These are phyloP conservation scores for Lithosia quadra DNA, from an alignment of 2,888 invertebrate genomes.

Conservation along the genomic window DNA sequence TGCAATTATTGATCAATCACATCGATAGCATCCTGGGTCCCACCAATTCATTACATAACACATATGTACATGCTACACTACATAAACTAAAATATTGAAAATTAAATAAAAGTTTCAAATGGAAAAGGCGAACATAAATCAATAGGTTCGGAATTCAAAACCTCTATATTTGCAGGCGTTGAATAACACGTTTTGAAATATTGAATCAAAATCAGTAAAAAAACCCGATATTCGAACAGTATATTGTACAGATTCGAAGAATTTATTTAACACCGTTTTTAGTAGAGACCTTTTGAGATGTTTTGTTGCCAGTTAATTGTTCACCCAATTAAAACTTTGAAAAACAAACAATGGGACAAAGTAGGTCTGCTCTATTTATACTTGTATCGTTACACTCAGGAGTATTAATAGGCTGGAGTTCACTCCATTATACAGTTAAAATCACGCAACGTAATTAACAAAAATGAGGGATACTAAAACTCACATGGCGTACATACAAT, in stretches of 20 bases:
- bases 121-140: not conserved
- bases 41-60: no score
- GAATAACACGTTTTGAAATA: not conserved
- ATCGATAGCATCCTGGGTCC: no score
- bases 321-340: slow-evolving; percentile 78
- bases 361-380: slow-evolving; percentile 41
- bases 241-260: slow-evolving; percentile 42
- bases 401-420: not conserved
- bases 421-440: slow-evolving; percentile 2
- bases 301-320: slow-evolving; percentile 75
- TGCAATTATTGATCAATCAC: no score
- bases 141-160: no score
- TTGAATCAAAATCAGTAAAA: not conserved
- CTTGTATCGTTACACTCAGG: slow-evolving; percentile 18
- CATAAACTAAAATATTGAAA: not conserved
- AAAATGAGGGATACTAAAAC: slow-evolving; percentile 1
- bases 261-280: slow-evolving; percentile 56
- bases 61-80: no score
- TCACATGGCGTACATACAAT: not conserved
- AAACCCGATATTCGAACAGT: slow-evolving; percentile 6
- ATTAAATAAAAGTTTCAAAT: not conserved
- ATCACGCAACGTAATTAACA: slow-evolving; percentile 7
- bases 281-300: slow-evolving; percentile 53
- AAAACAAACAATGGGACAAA: slow-evolving; percentile 61
- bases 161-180: not conserved